Conservation (phyloP, 1,140 invertebrate genomes). For the Dinoponera quadriceps region DNA sequence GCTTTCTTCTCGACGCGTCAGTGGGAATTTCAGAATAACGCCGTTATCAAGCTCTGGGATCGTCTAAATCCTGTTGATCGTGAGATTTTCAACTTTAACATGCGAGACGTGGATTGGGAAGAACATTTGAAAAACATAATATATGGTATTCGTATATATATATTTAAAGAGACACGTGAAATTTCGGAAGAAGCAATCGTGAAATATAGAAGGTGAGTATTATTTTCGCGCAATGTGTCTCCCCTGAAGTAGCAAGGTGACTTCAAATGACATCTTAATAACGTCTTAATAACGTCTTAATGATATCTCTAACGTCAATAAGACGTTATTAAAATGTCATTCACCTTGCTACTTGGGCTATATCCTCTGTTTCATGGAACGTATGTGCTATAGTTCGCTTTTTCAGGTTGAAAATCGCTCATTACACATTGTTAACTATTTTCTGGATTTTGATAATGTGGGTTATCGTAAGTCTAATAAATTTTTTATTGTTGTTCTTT, state of each 20-base stretch:
- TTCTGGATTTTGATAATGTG: constrained; percentile 46
- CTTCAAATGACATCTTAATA: no score
- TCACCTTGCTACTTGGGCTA: no score
- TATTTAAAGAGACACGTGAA: constrained; percentile 84
- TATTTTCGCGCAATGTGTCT: background rate
- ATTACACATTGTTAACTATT: constrained; percentile 61
- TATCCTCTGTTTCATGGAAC: background rate
- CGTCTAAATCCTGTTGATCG: constrained; percentile 84
- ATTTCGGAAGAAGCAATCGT: constrained; percentile 72
- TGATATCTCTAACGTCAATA: no score
- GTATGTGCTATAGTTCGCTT: constrained; percentile 8
- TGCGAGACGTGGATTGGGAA: constrained; percentile 83
- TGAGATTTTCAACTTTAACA: constrained; percentile 83
- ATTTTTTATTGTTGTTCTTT: constrained; percentile 14
- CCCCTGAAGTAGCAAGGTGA: no score
- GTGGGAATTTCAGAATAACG: constrained; percentile 87
- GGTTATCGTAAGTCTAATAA: constrained; percentile 5
- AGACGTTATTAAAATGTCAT: no score
- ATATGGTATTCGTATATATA: constrained; percentile 83
- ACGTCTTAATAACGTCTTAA: no score
- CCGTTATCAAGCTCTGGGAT: constrained; percentile 85
- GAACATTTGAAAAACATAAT: constrained; percentile 82
- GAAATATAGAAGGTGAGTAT: constrained; percentile 72
- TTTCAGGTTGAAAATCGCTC: constrained; percentile 65
- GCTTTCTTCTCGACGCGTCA: constrained; percentile 87